These are phyloP conservation scores for Drosophila kohkoa DNA, from an alignment of 1,140 invertebrate genomes.

Conservation along the genomic window DNA sequence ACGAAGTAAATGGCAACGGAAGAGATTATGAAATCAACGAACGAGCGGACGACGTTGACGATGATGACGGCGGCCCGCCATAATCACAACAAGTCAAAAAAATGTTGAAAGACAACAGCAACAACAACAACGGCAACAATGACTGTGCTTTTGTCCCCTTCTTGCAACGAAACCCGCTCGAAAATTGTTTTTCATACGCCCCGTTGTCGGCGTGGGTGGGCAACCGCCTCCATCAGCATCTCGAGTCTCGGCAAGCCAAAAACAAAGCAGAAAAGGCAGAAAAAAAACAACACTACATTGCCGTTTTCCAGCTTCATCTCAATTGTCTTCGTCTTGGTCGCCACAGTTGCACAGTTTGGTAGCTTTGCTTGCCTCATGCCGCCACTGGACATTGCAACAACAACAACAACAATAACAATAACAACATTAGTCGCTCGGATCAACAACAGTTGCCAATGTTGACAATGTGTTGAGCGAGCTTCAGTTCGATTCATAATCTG, in stretches of 20 bases:
- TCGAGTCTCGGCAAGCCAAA: not conserved
- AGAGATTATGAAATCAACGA: conserved; percentile 80
- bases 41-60: conserved; percentile 36
- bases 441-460: conserved; percentile 45
- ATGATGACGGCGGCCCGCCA: conserved; percentile 51
- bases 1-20: conserved; percentile 50
- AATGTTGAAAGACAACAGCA: conserved; percentile 64
- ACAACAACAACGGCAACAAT: conserved; percentile 46
- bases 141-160: conserved; percentile 42
- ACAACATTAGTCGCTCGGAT: conserved; percentile 32
- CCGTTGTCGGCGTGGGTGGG: conserved; percentile 57
- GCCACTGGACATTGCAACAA: conserved; percentile 46
- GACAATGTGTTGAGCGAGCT: conserved; percentile 33
- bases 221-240: conserved; percentile 21
- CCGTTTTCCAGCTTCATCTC: conserved; percentile 11
- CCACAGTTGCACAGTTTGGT: conserved; percentile 21
- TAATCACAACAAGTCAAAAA: conserved; percentile 76
- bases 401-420: no score
- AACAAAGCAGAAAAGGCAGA: not conserved
- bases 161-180: conserved; percentile 28
- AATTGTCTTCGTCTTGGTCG: conserved; percentile 6
- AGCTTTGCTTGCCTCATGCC: conserved; percentile 19
- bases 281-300: not conserved
- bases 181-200: conserved; percentile 51
- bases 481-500: conserved; percentile 2